Base-by-base conservation (phyloP, 2,888 invertebrate genomes). In the Anagyrus pseudococci region DNA sequence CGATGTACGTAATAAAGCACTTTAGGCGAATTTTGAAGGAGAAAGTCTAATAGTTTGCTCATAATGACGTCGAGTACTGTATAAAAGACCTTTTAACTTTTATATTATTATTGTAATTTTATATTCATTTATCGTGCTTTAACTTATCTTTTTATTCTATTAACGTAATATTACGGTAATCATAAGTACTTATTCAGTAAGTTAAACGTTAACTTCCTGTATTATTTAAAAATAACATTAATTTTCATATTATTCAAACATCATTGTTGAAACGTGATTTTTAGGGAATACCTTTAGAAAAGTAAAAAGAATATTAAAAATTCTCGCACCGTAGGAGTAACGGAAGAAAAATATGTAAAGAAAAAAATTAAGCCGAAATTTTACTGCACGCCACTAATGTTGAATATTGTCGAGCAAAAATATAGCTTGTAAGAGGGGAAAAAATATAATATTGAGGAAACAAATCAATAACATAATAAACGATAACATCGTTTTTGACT, bases 331-430 rank as follows among this genome's bases (percentile, higher is more conserved):
- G 33, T 60, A 64, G 57, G 44, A 17, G 57, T 44, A 22, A 26
- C 26, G 22, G 54, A 54, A 15, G 33, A 47, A 47, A 50, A 19
- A 20, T 6, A 49, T 23, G 48, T 37, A 3, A 54, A n/a, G n/a
- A n/a, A n/a, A n/a, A n/a, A n/a, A 50, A 58, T 65, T 55, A 25
- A 61, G 53, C 49, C 54, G 48, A 61, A 61, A 61, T 58, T 65
- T 65, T 46, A 58, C 58, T 48, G 58, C 58, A 47, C 60, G 54
- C 44, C 55, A 58, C 57, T 54, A 60, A 60, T 23, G 60, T 56
- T 60, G 48, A 59, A 23, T 46, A 64, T 64, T 61, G 41, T 64
- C 52, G 41, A 46, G 19, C 20, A 61, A 53, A 58, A 58, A 43
- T 41, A 56, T 67, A 58, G 48, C 47, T 58, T 37, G 17, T 50